Conservation (phyloP, 2,888 invertebrate species). For the Cremastinae sp. region DNA sequence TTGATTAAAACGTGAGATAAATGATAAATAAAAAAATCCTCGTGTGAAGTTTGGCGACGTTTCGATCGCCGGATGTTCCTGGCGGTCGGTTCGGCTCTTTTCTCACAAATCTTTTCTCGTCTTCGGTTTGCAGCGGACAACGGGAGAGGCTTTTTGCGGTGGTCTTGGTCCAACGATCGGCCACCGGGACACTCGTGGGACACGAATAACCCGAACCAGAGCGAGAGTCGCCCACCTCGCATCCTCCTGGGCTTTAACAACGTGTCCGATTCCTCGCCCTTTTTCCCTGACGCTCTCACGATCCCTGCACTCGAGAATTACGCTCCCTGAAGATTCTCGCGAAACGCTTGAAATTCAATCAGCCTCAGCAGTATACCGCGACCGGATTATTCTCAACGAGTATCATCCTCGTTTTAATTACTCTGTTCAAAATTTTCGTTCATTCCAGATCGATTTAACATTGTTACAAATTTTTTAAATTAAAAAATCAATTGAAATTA, state of each 20-base stretch:
- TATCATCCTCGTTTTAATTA: too few species aligned
- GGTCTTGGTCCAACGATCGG: conserved; percentile 72
- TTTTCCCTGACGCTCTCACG: not conserved
- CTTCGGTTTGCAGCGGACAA: conserved; percentile 7
- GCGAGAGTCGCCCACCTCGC: conserved; percentile 20
- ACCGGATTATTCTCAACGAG: too few species aligned
- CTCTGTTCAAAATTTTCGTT: too few species aligned
- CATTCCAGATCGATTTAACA: too few species aligned
- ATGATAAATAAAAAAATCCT: conserved; percentile 51
- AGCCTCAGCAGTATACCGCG: too few species aligned
- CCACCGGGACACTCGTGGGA: conserved; percentile 52
- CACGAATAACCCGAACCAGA: conserved; percentile 21
- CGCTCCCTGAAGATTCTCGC: conserved; percentile 16
- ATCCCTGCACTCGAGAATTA: conserved; percentile 20
- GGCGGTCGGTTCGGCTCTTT: conserved; percentile 19
- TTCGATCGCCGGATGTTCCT: conserved; percentile 47
- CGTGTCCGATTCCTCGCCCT: conserved; percentile 13
- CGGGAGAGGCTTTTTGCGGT: conserved; percentile 70
- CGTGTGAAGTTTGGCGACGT: conserved; percentile 50
- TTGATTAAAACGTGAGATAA: conserved; percentile 51
- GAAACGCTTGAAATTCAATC: conserved; percentile 59
- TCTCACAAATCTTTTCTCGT: conserved; percentile 25
- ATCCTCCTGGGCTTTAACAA: conserved; percentile 25
- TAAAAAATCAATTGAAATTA: too few species aligned
- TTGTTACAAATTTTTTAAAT: too few species aligned